These are phyloP conservation scores for Eulimnadia texana DNA, from an alignment of 1,140 invertebrate species.

Conservation along the genomic window DNA sequence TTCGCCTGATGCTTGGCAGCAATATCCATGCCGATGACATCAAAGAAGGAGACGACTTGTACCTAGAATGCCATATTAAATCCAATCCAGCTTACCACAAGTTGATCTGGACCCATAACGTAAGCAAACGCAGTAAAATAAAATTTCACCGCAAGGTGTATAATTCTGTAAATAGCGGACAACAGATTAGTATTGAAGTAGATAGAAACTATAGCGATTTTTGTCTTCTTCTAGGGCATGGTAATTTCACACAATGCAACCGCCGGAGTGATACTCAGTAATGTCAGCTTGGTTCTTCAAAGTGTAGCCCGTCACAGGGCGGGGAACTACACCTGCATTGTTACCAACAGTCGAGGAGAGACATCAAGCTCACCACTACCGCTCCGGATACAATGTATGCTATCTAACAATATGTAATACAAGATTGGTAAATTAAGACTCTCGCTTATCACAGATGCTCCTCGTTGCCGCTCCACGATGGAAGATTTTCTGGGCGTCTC, in stretches of 20 bases:
- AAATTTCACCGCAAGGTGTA: too few species aligned
- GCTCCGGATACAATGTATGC: constrained; percentile 70
- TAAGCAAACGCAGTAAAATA: constrained; percentile 27
- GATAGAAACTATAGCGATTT: too few species aligned
- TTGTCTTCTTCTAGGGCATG: too few species aligned
- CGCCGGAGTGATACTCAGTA: constrained; percentile 26
- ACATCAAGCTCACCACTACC: constrained; percentile 36
- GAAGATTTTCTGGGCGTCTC: constrained; percentile 66
- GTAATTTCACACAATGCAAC: constrained; percentile 17
- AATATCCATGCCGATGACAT: constrained; percentile 73
- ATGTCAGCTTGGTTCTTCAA: constrained; percentile 25
- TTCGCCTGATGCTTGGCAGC: constrained; percentile 62
- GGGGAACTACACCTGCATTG: constrained; percentile 25
- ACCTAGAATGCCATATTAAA: constrained; percentile 80
- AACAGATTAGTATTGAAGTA: too few species aligned
- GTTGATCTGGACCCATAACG: constrained; percentile 72
- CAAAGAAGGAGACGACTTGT: constrained; percentile 82
- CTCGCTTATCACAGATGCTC: constrained; percentile 44
- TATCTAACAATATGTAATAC: not conserved
- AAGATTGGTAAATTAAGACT: not conserved
- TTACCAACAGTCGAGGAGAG: constrained; percentile 23
- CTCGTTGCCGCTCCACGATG: constrained; percentile 49
- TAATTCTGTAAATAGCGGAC: too few species aligned
- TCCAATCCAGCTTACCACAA: constrained; percentile 72
- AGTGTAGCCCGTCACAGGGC: constrained; percentile 19